These are phyloP conservation scores for Drosophila limbata DNA, from an alignment of 2,888 invertebrate genomes.

Conservation along the genomic window DNA sequence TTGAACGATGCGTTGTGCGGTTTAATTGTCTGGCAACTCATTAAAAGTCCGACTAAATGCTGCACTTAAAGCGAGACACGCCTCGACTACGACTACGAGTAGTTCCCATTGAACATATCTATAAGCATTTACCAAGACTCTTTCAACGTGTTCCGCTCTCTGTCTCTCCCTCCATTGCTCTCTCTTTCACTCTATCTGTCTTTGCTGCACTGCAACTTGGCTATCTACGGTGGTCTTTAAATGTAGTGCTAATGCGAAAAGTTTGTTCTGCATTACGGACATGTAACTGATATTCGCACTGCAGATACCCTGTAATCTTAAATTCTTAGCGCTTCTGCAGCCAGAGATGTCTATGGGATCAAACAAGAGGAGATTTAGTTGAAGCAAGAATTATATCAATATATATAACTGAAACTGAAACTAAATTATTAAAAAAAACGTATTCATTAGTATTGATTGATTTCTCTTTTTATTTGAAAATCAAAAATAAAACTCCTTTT, in stretches of 20 bases:
- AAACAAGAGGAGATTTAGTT: not conserved
- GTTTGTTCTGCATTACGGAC: conserved; percentile 30
- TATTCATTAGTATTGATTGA: not conserved
- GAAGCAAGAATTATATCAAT: not conserved
- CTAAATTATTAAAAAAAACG: not conserved
- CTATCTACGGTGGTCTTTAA: conserved; percentile 6
- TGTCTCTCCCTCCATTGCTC: not conserved
- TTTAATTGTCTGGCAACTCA: conserved; percentile 79
- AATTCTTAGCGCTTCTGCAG: not conserved
- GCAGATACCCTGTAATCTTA: conserved; percentile 10
- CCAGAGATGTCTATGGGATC: not conserved
- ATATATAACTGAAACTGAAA: not conserved
- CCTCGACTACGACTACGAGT: conserved; percentile 28
- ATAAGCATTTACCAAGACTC: conserved; percentile 23
- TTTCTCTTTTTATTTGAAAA: too few relatives aligned
- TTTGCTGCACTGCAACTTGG: conserved; percentile 13
- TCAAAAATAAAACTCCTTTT: too few relatives aligned
- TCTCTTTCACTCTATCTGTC: not conserved
- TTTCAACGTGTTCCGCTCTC: not conserved
- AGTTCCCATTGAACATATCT: conserved; percentile 29
- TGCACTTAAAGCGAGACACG: conserved; percentile 49
- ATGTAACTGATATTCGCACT: not conserved
- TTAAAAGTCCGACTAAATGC: conserved; percentile 67
- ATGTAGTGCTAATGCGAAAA: conserved; percentile 34
- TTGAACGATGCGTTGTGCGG: conserved; percentile 25